A percentile compares a stretch with the other conserved stretches of the same genome.
These are phyloP conservation scores for Drosophila mercatorum DNA, from an alignment of 2,888 invertebrate genomes.

Conservation along the genomic window DNA sequence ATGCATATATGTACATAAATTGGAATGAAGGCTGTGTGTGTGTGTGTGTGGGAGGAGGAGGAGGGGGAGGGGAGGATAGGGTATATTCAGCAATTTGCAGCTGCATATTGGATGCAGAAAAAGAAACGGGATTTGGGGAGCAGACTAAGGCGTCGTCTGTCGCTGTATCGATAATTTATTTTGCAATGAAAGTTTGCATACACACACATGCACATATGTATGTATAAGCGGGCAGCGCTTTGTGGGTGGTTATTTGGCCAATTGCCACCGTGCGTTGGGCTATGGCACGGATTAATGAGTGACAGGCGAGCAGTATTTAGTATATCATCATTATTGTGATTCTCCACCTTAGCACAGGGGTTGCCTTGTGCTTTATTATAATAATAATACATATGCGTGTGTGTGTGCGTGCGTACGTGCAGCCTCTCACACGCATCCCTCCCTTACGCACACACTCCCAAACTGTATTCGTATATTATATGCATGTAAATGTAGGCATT, in stretches of 20 bases:
- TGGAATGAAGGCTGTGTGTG: constrained; percentile 9
- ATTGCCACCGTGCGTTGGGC: constrained; percentile 49
- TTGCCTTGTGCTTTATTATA: constrained; percentile 6
- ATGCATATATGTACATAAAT: constrained; percentile 27
- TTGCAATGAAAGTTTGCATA: constrained; percentile 40
- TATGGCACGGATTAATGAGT: constrained; percentile 6
- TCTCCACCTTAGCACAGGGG: background rate
- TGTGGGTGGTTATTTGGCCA: constrained; percentile 42
- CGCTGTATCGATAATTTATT: constrained; percentile 43
- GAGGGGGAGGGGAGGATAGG: background rate
- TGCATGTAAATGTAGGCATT: constrained; percentile 40
- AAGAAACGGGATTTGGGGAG: constrained; percentile 37
- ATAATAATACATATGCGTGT: background rate
- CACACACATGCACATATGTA: too few species aligned
- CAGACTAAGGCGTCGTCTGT: constrained; percentile 15
- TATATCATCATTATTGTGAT: constrained; percentile 14
- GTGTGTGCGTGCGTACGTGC: constrained; percentile 50
- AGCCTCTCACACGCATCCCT: constrained; percentile 28
- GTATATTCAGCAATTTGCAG: constrained; percentile 41
- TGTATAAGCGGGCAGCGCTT: constrained; percentile 7
- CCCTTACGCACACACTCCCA: constrained; percentile 11
- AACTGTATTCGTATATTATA: background rate
- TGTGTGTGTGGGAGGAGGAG: background rate
- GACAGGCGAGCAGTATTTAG: constrained; percentile 7
- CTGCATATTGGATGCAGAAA: constrained; percentile 40